Conservation (phyloP, 1,140 invertebrate species). For the Stenopsyche tienmushanensis region DNA sequence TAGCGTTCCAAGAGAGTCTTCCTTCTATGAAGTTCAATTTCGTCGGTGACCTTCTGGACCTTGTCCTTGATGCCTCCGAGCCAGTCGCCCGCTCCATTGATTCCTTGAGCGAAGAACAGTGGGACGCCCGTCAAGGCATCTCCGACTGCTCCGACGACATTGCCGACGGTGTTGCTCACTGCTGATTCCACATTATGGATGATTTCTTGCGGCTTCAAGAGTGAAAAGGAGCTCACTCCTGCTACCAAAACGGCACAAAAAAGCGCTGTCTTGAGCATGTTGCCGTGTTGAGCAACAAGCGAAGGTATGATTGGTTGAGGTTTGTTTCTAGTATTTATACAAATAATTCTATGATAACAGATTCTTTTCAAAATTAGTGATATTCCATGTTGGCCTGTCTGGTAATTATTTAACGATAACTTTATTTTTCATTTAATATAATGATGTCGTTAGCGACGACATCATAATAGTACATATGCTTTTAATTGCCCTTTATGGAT, state of each 20-base stretch:
- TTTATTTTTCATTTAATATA: too few relatives aligned
- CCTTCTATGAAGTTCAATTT: not conserved
- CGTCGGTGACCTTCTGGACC: not conserved
- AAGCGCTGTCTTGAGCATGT: not conserved
- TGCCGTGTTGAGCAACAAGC: too few relatives aligned
- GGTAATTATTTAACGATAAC: too few relatives aligned
- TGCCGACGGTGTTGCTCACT: conserved; percentile 3
- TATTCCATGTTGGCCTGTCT: too few relatives aligned
- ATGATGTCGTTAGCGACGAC: too few relatives aligned
- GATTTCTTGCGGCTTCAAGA: not conserved
- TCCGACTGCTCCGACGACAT: not conserved
- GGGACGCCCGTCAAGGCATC: conserved; percentile 16
- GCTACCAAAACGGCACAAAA: not conserved
- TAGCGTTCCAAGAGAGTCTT: not conserved
- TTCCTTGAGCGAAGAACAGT: conserved; percentile 15
- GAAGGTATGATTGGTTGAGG: too few relatives aligned
- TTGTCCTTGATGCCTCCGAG: conserved; percentile 25
- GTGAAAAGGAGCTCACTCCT: not conserved
- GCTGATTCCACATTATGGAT: not conserved
- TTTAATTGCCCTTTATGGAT: too few relatives aligned
- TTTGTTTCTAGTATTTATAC: too few relatives aligned
- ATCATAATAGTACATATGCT: too few relatives aligned
- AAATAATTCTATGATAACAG: too few relatives aligned
- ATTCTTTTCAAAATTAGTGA: too few relatives aligned
- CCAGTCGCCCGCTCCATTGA: conserved; percentile 24